Evolutionary conservation across 1,140 invertebrate genomes (phyloP).

Genomic region (Drosophila sproati): DNA sequence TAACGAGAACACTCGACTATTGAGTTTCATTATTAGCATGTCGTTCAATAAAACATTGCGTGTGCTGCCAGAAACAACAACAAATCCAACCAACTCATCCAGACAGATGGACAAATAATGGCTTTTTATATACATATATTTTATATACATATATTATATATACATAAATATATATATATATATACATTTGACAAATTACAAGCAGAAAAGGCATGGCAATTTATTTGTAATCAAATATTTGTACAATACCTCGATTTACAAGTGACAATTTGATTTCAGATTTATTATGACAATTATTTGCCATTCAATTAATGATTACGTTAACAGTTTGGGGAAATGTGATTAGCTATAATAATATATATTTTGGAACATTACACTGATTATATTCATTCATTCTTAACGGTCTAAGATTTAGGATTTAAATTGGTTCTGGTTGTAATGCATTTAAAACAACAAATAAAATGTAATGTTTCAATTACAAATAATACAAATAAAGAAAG

Average conservation of each 20-base stretch:
- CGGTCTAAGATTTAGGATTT: no score
- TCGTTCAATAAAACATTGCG: conserved; percentile 20
- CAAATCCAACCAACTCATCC: not conserved
- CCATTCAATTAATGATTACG: no score
- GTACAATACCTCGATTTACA: no score
- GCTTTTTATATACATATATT: not conserved
- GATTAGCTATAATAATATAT: no score
- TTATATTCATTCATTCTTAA: no score
- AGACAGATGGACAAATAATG: conserved; percentile 57
- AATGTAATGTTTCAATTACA: no score
- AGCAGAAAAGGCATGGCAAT: not conserved
- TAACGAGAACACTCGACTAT: conserved; percentile 26
- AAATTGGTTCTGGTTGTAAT: no score
- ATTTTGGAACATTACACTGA: no score
- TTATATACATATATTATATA: not conserved
- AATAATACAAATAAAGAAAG: no score
- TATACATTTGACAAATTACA: conserved; percentile 1
- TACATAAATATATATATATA: not conserved
- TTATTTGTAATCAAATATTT: conserved; percentile 1
- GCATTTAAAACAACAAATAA: no score
- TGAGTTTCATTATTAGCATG: conserved; percentile 39
- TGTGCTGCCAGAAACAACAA: conserved; percentile 7
- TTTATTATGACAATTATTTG: no score
- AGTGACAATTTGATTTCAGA: not conserved
- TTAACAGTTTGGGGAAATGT: no score